A percentile compares a stretch with the other conserved stretches of the same genome.
phyloP scores from a whole-genome alignment of 2,113 vertebrate species.

The Hipposideros armiger region DNA sequence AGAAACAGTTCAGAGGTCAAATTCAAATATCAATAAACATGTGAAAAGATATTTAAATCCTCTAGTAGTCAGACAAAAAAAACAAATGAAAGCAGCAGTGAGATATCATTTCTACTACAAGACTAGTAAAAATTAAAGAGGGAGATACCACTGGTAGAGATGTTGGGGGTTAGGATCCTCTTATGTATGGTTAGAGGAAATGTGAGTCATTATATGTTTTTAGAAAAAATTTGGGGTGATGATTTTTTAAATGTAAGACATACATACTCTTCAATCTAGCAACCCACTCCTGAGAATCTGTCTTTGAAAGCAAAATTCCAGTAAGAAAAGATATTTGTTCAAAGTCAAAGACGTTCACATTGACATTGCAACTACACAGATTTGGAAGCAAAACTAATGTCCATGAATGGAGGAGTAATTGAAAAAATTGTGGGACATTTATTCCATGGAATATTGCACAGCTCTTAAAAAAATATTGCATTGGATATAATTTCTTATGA shows the following conservation, averaged over 20 bases:
- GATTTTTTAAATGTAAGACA: not conserved
- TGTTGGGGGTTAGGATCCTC: not conserved
- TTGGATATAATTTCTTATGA: not conserved
- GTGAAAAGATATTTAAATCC: not conserved
- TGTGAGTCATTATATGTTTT: not conserved
- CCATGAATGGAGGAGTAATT: not conserved
- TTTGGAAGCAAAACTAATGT: slow-evolving; percentile 24
- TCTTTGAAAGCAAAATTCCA: not conserved
- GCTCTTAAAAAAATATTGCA: not conserved
- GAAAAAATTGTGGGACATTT: not conserved
- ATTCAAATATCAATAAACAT: not conserved
- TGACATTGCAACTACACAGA: not conserved
- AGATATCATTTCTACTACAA: not conserved
- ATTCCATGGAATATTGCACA: not conserved
- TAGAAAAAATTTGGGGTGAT: not conserved
- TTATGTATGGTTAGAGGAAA: not conserved
- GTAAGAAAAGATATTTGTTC: not conserved
- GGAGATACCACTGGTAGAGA: not conserved
- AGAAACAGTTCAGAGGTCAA: slow-evolving; percentile 20
- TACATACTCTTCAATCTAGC: not conserved
- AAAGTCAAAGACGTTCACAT: not conserved
- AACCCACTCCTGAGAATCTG: not conserved
- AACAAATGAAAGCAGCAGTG: not conserved
- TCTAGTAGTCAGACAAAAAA: not conserved
- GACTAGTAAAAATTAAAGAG: not conserved